These are phyloP conservation scores for Lycaena phlaeas DNA, from an alignment of 2,888 invertebrate genomes.

Conservation along the genomic window DNA sequence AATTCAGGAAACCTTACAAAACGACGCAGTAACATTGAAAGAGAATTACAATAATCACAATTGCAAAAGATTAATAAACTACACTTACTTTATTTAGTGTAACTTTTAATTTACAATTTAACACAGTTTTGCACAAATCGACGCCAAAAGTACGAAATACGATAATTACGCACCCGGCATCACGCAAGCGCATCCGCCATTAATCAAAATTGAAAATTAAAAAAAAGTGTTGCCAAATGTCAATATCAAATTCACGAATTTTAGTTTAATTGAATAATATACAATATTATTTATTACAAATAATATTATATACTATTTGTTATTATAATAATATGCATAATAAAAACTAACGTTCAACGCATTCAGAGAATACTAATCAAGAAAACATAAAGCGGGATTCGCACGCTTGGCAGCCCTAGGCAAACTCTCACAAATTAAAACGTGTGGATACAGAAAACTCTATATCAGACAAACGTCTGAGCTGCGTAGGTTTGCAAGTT, in stretches of 20 bases:
- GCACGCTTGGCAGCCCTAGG: too few species aligned
- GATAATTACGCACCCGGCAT: constrained; percentile 68
- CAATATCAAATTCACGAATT: not conserved
- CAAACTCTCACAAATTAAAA: too few species aligned
- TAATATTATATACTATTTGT: too few species aligned
- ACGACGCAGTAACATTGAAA: constrained; percentile 11
- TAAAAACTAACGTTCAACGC: too few species aligned
- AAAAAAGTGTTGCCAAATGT: not conserved
- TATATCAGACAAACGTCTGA: too few species aligned
- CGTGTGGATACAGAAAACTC: too few species aligned
- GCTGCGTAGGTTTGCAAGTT: too few species aligned
- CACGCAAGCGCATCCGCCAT: constrained; percentile 72
- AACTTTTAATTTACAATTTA: constrained; percentile 19
- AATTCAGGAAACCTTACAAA: constrained; percentile 36
- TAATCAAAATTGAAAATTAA: constrained; percentile 36
- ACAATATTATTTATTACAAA: too few species aligned
- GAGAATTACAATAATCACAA: not conserved
- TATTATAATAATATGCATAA: too few species aligned
- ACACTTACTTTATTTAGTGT: constrained; percentile 22
- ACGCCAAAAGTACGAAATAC: constrained; percentile 58
- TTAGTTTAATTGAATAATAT: too few species aligned
- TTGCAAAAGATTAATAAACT: constrained; percentile 12
- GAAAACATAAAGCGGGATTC: too few species aligned
- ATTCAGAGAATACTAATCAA: too few species aligned
- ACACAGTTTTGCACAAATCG: constrained; percentile 43